Evolutionary conservation across 2,797 vertebrate genomes (phyloP), one percentile per base, ranked within the genome.

Genomic region (Micromesistius poutassou): DNA sequence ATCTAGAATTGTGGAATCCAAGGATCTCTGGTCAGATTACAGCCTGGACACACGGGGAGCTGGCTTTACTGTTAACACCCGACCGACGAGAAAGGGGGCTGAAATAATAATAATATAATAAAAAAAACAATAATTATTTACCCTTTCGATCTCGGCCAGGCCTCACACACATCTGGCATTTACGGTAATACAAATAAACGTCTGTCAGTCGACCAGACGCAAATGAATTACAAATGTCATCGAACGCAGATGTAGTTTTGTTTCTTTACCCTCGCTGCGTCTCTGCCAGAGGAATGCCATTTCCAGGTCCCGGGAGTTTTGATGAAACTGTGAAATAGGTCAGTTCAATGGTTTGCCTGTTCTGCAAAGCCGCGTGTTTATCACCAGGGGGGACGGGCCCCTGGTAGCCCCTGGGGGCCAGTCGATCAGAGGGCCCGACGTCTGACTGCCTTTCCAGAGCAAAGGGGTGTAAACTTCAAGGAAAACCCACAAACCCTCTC

Each of bases 321-420:
- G 75, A 79, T 83, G 79, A 86, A 83, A 33, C 81, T 84, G 77
- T 74, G 77, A 71, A 71, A 85, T 36, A 79, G 76, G 76, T 50
- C 19, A 70, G 76, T 77, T 88, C 79, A 88, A 81, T 77, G 72
- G 75, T 75, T 70, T 31, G 40, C 76, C 75, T 85, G 79, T 81
- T 78, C 80, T 83, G 77, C 42, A 81, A 68, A 83, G 77, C 73
- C 80, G 83, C 79, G 71, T 80, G 62, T 68, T 68, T 68, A 68
- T 68, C 62, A 68, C 25, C 62, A 3, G 62, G 25, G 62, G 25
- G 55, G n/a, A 62, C 55, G 55, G 22, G 55, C 55, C 55, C 55
- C 55, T 8, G 55, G 46, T 19, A 5, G 55, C 55, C 22, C 22
- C 22, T 10, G n/a, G 62, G 62, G 25, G 62, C 62, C 62, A 2